These are phyloP conservation scores for Limnephilus lunatus DNA, from an alignment of 2,888 invertebrate genomes.

Conservation along the genomic window DNA sequence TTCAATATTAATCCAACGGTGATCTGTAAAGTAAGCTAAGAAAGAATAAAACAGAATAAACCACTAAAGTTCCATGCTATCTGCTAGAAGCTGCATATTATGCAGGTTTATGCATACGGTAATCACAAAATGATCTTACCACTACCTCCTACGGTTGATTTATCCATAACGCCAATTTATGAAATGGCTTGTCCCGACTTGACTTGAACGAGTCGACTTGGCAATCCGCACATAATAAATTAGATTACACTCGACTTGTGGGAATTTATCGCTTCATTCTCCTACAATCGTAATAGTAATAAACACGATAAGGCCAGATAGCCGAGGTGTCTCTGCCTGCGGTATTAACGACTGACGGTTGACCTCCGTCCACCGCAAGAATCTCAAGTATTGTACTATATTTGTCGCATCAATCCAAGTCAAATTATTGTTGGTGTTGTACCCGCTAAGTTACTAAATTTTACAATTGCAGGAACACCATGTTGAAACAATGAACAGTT, in stretches of 20 bases:
- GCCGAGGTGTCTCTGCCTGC: not conserved
- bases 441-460: not conserved
- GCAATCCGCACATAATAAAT: not conserved
- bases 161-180: not conserved
- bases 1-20: too few species aligned
- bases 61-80: too few species aligned
- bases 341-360: not conserved
- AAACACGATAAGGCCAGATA: slow-evolving; percentile 19
- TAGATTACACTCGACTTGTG: not conserved
- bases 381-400: not conserved
- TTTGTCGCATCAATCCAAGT: not conserved
- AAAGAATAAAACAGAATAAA: too few species aligned
- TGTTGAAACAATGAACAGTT: not conserved
- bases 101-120: not conserved
- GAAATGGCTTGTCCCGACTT: not conserved
- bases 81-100: too few species aligned
- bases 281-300: not conserved
- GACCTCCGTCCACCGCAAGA: slow-evolving; percentile 26
- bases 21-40: too few species aligned
- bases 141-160: not conserved
- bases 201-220: not conserved
- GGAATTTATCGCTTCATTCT: slow-evolving; percentile 29
- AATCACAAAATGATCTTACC: not conserved
- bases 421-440: not conserved
- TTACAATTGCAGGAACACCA: not conserved